Base-by-base conservation (phyloP, 2,888 invertebrate genomes). In the Spodoptera littoralis region DNA sequence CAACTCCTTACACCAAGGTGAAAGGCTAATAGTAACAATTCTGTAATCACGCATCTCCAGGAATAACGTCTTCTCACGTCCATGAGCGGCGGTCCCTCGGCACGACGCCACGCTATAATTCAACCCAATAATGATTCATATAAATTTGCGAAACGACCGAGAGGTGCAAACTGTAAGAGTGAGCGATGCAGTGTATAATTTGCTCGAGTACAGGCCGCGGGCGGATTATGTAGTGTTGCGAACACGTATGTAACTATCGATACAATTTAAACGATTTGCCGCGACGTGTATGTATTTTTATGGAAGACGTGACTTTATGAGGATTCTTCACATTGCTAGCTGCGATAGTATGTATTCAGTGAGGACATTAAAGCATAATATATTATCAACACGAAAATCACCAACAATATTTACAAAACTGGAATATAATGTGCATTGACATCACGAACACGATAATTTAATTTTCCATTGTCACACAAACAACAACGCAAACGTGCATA, bases 111-210 rank as follows among this genome's bases (percentile, higher is more conserved):
- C 83, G 84, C 89, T 89, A 86, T 90, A 90, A 90, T 90, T 90
- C 90, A 86, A 84, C 76, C 85, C 88, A 88, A 90, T 91, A 90
- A 90, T 90, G 89, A 88, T 89, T 89, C 90, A 89, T 90, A 90
- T 89, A 90, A 90, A 90, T 90, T 90, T 90, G 84, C 87, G 84
- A 89, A 90, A 90, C 89, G 89, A 90, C 87, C 83, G 83, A 86
- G 87, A 90, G 90, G 90, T 90, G 90, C 86, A 91, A 90, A 90
- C 88, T 90, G 86, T 84, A 85, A 85, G 89, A 87, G 82, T 85
- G 88, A 87, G 85, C 84, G 86, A 88, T 86, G 87, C 80, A 76
- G 81, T 86, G 77, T 89, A 82, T 90, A 90, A 90, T 91, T 90
- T 90, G 84, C 84, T 68, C 76, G 84, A 86, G 82, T 85, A 84